Evolutionary conservation across 2,797 vertebrate genomes (phyloP).

Genomic region (Philypnodon macrostomus): DNA sequence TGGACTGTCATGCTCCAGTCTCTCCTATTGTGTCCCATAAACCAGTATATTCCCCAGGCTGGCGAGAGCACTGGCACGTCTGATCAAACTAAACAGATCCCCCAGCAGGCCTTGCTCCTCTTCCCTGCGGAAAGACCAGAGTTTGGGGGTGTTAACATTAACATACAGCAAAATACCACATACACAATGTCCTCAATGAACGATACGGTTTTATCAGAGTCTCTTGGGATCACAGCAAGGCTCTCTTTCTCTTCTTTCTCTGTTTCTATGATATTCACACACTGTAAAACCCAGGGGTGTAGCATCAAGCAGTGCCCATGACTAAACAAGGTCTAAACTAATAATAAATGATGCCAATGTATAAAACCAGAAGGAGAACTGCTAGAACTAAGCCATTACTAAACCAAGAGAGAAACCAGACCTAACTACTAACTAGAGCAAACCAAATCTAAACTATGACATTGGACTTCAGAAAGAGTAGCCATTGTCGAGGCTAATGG

Average conservation of each 20-base stretch:
- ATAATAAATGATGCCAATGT: no score
- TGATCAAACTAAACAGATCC: constrained; percentile 72
- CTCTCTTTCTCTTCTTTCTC: constrained; percentile 38
- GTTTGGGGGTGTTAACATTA: constrained; percentile 69
- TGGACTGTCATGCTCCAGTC: constrained; percentile 54
- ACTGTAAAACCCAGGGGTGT: no score
- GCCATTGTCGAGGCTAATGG: no score
- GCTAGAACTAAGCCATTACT: no score
- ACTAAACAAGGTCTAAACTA: no score
- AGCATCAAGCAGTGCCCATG: no score
- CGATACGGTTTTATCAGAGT: constrained; percentile 68
- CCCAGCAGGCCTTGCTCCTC: constrained; percentile 64
- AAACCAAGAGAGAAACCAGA: no score
- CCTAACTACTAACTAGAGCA: no score
- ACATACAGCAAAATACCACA: constrained; percentile 49
- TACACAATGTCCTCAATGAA: constrained; percentile 69
- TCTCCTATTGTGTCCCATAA: constrained; percentile 52
- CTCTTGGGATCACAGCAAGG: constrained; percentile 60
- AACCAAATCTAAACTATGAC: no score
- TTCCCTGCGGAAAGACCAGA: constrained; percentile 57
- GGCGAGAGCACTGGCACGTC: constrained; percentile 58
- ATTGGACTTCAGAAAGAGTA: no score
- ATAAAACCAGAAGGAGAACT: no score
- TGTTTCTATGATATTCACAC: constrained; percentile 55
- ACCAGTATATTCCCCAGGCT: constrained; percentile 54